phyloP scores from a whole-genome alignment of 2,113 vertebrate genomes.

The Nipponia nippon region DNA sequence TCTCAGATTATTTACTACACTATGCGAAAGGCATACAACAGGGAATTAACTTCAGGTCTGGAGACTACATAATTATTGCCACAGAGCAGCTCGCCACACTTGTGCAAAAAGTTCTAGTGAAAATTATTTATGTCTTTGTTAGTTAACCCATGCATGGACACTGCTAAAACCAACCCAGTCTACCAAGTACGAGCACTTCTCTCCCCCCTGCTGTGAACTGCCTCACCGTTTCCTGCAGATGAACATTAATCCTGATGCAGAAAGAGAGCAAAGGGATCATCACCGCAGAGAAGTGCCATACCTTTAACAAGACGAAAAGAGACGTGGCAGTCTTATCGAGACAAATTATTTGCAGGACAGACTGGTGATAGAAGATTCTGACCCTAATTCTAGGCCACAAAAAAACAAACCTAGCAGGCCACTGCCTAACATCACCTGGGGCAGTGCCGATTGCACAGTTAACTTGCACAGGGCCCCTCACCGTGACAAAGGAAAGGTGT shows the following conservation, averaged over 20 bases:
- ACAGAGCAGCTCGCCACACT: not conserved
- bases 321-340: not conserved
- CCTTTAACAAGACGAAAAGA: not conserved
- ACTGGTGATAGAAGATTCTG: not conserved
- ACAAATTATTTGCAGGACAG: not conserved
- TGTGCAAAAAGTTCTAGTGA: not conserved
- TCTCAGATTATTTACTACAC: not conserved
- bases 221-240: not conserved
- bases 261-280: not conserved
- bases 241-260: not conserved
- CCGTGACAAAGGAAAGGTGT: fast-evolving
- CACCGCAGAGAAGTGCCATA: not conserved
- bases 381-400: not conserved
- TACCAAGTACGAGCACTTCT: fast-evolving
- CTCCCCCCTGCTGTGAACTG: not conserved
- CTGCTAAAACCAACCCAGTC: not conserved
- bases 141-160: not conserved
- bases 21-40: not conserved
- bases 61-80: not conserved
- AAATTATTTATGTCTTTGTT: not conserved
- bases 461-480: not conserved
- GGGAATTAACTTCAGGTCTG: not conserved
- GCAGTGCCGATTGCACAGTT: not conserved
- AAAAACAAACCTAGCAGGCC: not conserved
- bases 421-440: not conserved